Percentiles rank a stretch among this genome's conserved stretches.
Evolutionary conservation across 2,113 vertebrate species (phyloP).

Genomic region (Psittacara wagleri): DNA sequence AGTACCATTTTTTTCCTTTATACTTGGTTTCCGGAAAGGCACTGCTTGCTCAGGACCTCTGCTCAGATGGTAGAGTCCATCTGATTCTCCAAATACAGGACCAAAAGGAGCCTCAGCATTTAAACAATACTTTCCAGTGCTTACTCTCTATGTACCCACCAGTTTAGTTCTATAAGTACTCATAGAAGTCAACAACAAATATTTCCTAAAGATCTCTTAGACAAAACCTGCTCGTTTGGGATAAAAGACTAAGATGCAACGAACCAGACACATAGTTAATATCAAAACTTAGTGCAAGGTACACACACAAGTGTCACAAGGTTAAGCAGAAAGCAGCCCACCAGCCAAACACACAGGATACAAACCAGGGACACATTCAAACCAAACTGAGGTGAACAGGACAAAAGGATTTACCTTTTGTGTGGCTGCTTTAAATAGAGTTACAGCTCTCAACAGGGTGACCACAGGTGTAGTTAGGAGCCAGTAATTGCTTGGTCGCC

Average conservation of each 20-base stretch:
- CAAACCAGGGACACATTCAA: accelerated
- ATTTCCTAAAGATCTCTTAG: not conserved
- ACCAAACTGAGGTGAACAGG: not conserved
- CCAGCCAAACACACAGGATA: not conserved
- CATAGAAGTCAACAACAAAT: not conserved
- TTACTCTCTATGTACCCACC: not conserved
- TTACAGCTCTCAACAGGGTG: not conserved
- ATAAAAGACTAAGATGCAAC: not conserved
- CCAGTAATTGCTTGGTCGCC: not conserved
- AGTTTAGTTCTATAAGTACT: not conserved
- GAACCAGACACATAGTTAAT: not conserved
- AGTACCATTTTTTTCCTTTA: not conserved
- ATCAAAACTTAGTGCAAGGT: not conserved
- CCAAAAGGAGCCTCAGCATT: not conserved
- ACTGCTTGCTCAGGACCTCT: not conserved
- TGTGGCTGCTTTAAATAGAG: not conserved
- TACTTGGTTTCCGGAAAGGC: not conserved
- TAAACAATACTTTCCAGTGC: not conserved
- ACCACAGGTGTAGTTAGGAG: not conserved
- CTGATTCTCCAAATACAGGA: not conserved
- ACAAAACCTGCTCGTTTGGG: not conserved
- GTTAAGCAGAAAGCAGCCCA: not conserved
- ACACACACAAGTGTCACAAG: accelerated
- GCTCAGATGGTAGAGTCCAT: not conserved
- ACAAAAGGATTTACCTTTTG: accelerated